Percentiles rank a stretch among this genome's conserved stretches.
Evolutionary conservation across 2,888 invertebrate species (phyloP).

Genomic region (Acronicta psi): DNA sequence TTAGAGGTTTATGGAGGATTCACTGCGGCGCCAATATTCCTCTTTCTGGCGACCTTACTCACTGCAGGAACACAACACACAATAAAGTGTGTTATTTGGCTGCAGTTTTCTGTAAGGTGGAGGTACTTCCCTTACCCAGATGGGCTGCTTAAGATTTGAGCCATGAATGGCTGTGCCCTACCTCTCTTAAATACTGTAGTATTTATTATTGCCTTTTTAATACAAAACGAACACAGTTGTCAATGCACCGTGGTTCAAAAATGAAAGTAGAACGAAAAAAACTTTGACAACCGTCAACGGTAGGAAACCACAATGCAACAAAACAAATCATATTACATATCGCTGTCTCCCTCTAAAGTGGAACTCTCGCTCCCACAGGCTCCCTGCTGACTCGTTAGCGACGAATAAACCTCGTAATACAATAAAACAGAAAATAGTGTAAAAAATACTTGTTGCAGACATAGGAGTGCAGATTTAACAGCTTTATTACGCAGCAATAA

Average conservation of each 20-base stretch:
- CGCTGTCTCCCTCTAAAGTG: conserved; percentile 57
- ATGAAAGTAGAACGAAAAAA: conserved; percentile 56
- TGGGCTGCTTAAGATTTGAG: too few species aligned
- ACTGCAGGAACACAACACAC: too few species aligned
- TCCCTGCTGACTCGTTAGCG: conserved; percentile 84
- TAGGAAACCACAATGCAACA: conserved; percentile 72
- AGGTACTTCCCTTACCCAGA: too few species aligned
- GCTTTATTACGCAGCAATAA: conserved; percentile 43
- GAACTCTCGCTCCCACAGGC: conserved; percentile 67
- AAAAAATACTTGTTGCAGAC: conserved; percentile 74
- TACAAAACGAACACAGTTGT: conserved; percentile 28
- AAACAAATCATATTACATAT: conserved; percentile 72
- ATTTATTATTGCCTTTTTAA: too few species aligned
- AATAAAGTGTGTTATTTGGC: too few species aligned
- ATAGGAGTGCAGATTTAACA: conserved; percentile 20
- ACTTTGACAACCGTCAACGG: conserved; percentile 62
- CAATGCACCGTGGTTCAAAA: conserved; percentile 53
- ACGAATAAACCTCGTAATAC: conserved; percentile 83
- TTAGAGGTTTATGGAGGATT: too few species aligned
- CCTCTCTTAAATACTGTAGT: too few species aligned
- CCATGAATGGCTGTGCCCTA: too few species aligned
- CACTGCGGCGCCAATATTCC: too few species aligned
- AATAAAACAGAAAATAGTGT: conserved; percentile 83
- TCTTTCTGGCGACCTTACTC: too few species aligned
- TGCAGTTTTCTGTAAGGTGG: too few species aligned